phyloP scores from a whole-genome alignment of 1,140 invertebrate genomes.

The Diabrotica undecimpunctata region DNA sequence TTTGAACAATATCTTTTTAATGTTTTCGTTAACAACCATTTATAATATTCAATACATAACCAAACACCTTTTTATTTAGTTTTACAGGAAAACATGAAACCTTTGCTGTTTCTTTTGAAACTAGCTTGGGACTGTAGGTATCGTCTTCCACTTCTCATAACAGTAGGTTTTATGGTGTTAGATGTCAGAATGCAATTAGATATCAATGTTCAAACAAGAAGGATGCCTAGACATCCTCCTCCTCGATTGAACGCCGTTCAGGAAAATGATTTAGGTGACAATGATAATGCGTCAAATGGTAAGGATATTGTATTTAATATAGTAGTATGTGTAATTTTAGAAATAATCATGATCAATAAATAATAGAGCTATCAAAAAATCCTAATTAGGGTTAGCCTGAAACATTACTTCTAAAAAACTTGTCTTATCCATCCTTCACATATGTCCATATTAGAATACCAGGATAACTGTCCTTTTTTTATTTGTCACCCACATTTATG shows the following conservation, averaged over 20 bases:
- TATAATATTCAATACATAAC: no score
- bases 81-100: conserved; percentile 26
- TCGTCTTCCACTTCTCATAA: conserved; percentile 50
- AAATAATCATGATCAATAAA: no score
- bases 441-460: no score
- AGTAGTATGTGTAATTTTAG: no score
- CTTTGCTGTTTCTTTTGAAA: conserved; percentile 52
- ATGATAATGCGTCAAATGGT: conserved; percentile 12
- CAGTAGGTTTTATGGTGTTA: conserved; percentile 50
- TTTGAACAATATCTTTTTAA: no score
- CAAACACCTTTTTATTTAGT: not conserved
- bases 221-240: conserved; percentile 25
- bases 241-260: conserved; percentile 7
- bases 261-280: not conserved
- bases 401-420: no score
- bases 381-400: not conserved
- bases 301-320: not conserved
- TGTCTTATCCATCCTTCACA: no score
- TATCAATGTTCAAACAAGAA: conserved; percentile 49
- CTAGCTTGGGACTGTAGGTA: conserved; percentile 52
- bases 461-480: no score
- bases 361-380: no score
- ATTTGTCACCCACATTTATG: no score
- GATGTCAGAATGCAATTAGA: conserved; percentile 53
- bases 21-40: no score